These are phyloP conservation scores for Bombyx mori DNA, from an alignment of 1,140 invertebrate species.

Conservation along the genomic window ASM3026992v2 NC_085133.1:5205001-5205500, in stretches of 20 bases:
- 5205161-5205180: not conserved
- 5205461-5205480: constrained; percentile 57
- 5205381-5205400: constrained; percentile 75
- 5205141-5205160: not conserved
- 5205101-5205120: too few species aligned
- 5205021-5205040: not conserved
- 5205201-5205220: too few species aligned
- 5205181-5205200: too few species aligned
- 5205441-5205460: constrained; percentile 76
- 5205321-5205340: constrained; percentile 10
- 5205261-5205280: constrained; percentile 33
- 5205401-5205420: constrained; percentile 71
- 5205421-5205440: constrained; percentile 79
- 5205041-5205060: too few species aligned
- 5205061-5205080: too few species aligned
- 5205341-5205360: constrained; percentile 28
- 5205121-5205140: not conserved
- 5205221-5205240: too few species aligned
- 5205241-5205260: too few species aligned
- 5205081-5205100: too few species aligned
- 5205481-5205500: not conserved
- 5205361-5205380: constrained; percentile 77
- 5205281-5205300: constrained; percentile 22
- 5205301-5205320: constrained; percentile 27
- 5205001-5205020: constrained; percentile 42